These are phyloP conservation scores for Drosophila ogumai DNA, from an alignment of 1,140 invertebrate species.

Conservation along the genomic window DNA sequence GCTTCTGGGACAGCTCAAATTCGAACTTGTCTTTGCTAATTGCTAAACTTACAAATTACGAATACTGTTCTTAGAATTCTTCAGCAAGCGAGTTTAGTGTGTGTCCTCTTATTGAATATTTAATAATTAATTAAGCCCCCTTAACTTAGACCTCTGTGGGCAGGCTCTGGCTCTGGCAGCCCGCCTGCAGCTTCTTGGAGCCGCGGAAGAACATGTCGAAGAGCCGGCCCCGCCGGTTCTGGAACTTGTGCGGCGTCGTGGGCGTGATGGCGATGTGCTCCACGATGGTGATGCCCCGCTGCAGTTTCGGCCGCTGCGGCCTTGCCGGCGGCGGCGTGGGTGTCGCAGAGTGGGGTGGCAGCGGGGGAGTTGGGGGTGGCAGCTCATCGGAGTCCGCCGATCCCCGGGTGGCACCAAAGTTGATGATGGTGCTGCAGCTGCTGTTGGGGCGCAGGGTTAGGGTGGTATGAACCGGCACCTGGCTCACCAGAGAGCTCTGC, in stretches of 20 bases:
- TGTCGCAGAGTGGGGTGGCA: conserved; percentile 9
- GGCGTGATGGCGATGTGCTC: conserved; percentile 72
- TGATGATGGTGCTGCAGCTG: conserved; percentile 82
- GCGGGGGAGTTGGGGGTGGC: conserved; percentile 48
- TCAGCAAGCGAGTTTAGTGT: conserved; percentile 70
- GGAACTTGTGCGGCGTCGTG: conserved; percentile 62
- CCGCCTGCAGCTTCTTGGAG: conserved; percentile 75
- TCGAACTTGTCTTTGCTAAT: conserved; percentile 56
- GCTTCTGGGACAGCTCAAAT: conserved; percentile 73
- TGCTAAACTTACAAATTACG: conserved; percentile 68
- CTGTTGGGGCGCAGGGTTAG: conserved; percentile 67
- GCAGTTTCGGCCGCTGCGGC: conserved; percentile 60
- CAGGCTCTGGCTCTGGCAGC: conserved; percentile 57
- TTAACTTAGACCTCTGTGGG: conserved; percentile 70
- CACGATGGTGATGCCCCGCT: conserved; percentile 73
- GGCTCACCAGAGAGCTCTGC: conserved; percentile 69
- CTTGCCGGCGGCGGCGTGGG: conserved; percentile 4
- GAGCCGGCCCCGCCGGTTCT: conserved; percentile 59
- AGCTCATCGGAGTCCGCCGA: conserved; percentile 67
- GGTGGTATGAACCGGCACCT: conserved; percentile 64
- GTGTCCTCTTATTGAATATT: conserved; percentile 8
- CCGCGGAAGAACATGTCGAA: conserved; percentile 78
- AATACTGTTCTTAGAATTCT: conserved; percentile 83
- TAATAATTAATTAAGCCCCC: conserved; percentile 4
- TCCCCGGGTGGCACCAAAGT: conserved; percentile 54